Percentiles rank a stretch among this genome's conserved stretches.
Evolutionary conservation across 2,113 vertebrate species (phyloP).

Genomic region (Chaetodon auriga): DNA sequence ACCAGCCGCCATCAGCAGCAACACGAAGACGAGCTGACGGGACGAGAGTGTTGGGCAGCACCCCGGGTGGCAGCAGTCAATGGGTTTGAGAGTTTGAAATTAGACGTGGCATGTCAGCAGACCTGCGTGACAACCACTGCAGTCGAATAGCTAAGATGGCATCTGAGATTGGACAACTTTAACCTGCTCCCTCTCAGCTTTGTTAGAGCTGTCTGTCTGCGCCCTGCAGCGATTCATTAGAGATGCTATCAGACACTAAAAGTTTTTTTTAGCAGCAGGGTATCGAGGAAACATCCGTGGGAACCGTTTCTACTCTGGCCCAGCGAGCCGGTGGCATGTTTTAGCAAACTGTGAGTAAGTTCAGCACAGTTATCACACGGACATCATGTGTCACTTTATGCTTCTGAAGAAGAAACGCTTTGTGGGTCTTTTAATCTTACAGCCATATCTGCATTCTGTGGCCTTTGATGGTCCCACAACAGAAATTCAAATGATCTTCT

Average conservation of each 20-base stretch:
- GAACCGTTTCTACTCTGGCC: not conserved
- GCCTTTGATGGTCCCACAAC: not conserved
- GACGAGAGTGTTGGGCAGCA: not conserved
- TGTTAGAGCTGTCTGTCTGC: slow-evolving; percentile 58
- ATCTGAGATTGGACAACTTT: slow-evolving; percentile 53
- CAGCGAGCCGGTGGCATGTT: not conserved
- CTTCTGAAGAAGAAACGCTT: not conserved
- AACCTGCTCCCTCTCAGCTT: slow-evolving; percentile 5
- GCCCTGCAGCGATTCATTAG: slow-evolving; percentile 56
- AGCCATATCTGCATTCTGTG: slow-evolving; percentile 32
- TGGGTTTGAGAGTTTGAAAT: not conserved
- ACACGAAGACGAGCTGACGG: slow-evolving; percentile 1
- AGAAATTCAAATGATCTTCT: not conserved
- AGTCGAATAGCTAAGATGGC: slow-evolving; percentile 64
- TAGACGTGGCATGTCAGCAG: not conserved
- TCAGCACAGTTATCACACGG: not conserved
- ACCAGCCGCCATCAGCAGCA: slow-evolving; percentile 29
- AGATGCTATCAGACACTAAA: slow-evolving; percentile 58
- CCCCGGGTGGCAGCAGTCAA: slow-evolving; percentile 16
- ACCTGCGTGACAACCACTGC: not conserved
- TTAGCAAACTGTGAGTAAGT: not conserved
- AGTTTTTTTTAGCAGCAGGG: slow-evolving; percentile 19
- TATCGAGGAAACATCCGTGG: slow-evolving; percentile 53
- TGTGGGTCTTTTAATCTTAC: not conserved
- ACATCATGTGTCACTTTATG: not conserved